Evolutionary conservation across 2,797 vertebrate genomes (phyloP).

Genomic region (Pristis pectinata): DNA sequence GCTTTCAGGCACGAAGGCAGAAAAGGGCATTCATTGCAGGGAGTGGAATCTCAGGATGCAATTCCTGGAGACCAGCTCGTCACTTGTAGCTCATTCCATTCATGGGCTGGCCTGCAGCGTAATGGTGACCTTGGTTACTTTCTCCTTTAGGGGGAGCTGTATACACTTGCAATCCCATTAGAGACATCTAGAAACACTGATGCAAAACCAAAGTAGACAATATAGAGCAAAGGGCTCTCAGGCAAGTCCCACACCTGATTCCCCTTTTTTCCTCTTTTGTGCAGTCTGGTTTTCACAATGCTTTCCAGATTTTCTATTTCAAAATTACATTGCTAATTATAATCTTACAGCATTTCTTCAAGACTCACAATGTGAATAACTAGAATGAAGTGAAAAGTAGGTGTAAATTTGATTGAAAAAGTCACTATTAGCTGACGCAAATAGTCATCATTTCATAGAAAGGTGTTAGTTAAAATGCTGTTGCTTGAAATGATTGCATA

Average conservation of each 20-base stretch:
- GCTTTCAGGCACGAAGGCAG: too few relatives aligned
- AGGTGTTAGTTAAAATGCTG: neutral
- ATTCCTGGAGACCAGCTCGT: too few relatives aligned
- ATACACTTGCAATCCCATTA: neutral
- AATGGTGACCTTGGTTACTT: neutral
- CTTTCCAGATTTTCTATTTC: neutral
- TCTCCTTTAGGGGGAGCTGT: conserved; percentile 35
- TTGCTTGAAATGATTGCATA: neutral
- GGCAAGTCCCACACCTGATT: neutral
- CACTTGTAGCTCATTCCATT: too few relatives aligned
- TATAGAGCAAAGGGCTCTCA: neutral
- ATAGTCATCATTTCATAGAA: neutral
- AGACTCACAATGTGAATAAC: neutral
- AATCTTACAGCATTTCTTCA: neutral
- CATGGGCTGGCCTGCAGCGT: too few relatives aligned
- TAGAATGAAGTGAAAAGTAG: neutral
- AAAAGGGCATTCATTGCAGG: too few relatives aligned
- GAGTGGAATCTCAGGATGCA: too few relatives aligned
- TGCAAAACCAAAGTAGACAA: neutral
- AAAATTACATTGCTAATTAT: neutral
- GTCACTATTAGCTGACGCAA: neutral
- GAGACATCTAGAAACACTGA: neutral
- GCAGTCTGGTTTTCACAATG: neutral
- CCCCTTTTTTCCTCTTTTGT: neutral
- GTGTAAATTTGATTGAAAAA: neutral